phyloP scores from a whole-genome alignment of 2,888 invertebrate species.

The Ctenicera cuprea region DNA sequence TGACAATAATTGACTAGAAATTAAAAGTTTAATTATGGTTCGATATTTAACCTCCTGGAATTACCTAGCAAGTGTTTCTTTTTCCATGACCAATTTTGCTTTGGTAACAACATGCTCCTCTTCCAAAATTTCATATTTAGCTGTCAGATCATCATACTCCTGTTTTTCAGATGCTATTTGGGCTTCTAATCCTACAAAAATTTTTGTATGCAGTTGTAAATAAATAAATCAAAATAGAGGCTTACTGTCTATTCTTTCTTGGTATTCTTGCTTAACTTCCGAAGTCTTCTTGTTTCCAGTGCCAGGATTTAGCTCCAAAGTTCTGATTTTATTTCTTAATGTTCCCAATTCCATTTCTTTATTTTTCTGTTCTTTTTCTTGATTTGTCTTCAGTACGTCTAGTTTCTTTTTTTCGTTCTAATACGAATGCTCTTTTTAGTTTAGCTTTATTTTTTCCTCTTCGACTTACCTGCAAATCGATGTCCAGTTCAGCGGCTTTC shows the following conservation, averaged over 20 bases:
- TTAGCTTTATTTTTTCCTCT: neutral
- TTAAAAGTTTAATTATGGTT: neutral
- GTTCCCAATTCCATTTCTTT: constrained; percentile 86
- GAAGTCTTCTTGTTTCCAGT: constrained; percentile 79
- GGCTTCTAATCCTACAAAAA: constrained; percentile 81
- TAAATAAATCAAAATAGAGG: too few species aligned
- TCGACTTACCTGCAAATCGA: constrained; percentile 65
- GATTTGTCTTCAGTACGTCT: constrained; percentile 80
- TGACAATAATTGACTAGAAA: constrained; percentile 77
- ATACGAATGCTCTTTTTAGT: constrained; percentile 48
- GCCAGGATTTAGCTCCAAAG: constrained; percentile 78
- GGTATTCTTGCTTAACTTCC: constrained; percentile 81
- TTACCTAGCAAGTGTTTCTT: constrained; percentile 83
- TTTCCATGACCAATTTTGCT: constrained; percentile 87
- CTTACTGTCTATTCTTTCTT: constrained; percentile 82
- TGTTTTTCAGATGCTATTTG: constrained; percentile 81
- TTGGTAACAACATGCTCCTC: constrained; percentile 91
- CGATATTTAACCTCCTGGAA: neutral
- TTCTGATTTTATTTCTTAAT: constrained; percentile 83
- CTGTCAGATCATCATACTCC: constrained; percentile 86
- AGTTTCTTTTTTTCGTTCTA: constrained; percentile 80
- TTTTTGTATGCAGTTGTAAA: too few species aligned
- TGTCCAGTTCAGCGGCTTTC: constrained; percentile 71
- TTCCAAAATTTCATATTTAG: constrained; percentile 88
- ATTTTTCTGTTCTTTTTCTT: constrained; percentile 85